Percentiles rank a stretch among this genome's conserved stretches.
Conservation (phyloP, 2,888 invertebrate species). For the Drosophila siamana region DNA sequence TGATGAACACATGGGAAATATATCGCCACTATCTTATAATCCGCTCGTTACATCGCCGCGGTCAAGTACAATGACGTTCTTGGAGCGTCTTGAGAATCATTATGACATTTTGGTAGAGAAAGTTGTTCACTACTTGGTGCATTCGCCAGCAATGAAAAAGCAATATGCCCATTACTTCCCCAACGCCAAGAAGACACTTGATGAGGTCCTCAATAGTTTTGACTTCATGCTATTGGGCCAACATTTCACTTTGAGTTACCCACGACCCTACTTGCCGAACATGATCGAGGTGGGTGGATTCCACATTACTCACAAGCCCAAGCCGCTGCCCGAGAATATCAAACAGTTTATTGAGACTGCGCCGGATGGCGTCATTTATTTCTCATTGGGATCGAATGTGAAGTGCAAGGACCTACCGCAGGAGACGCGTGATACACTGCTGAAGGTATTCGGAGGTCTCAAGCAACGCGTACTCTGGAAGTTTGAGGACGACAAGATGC, state of each 20-base stretch:
- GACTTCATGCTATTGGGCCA: slow-evolving; percentile 81
- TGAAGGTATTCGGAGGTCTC: slow-evolving; percentile 57
- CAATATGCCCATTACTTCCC: slow-evolving; percentile 73
- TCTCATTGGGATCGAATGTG: slow-evolving; percentile 85
- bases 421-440: slow-evolving; percentile 58
- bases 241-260: slow-evolving; percentile 77
- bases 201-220: slow-evolving; percentile 71
- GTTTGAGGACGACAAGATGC: slow-evolving; percentile 82
- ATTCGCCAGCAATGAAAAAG: slow-evolving; percentile 70
- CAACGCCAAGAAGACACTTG: slow-evolving; percentile 57
- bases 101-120: slow-evolving; percentile 51
- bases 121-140: slow-evolving; percentile 52
- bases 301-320: slow-evolving; percentile 74
- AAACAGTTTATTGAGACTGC: slow-evolving; percentile 83
- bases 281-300: slow-evolving; percentile 84
- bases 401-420: slow-evolving; percentile 72
- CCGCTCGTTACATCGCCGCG: slow-evolving; percentile 68
- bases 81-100: slow-evolving; percentile 81
- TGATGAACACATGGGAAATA: slow-evolving; percentile 65
- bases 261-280: slow-evolving; percentile 82
- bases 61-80: slow-evolving; percentile 81
- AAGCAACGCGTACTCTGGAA: slow-evolving; percentile 85
- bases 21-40: slow-evolving; percentile 80
- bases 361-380: slow-evolving; percentile 85
- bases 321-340: slow-evolving; percentile 79